A percentile compares a stretch with the other conserved stretches of the same genome.
Conservation (phyloP, 2,113 vertebrate species). For the Gulo gulo region DNA sequence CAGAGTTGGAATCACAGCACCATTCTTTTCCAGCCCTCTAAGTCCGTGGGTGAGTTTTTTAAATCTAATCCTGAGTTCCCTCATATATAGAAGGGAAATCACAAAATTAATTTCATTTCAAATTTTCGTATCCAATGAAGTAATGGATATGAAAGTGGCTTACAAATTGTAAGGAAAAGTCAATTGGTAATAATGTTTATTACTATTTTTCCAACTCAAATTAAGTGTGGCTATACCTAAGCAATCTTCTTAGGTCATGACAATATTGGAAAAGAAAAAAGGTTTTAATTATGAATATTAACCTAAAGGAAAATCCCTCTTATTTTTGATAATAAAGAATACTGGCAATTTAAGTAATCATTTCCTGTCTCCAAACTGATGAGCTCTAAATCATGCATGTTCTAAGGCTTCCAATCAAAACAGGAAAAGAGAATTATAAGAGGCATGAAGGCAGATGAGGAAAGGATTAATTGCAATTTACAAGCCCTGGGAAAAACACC, state of each 20-base stretch:
- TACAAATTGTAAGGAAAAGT: neutral
- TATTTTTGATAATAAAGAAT: neutral
- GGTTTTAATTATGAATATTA: neutral
- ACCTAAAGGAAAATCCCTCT: neutral
- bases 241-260: neutral
- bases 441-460: neutral
- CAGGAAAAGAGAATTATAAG: neutral
- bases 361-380: neutral
- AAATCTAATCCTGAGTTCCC: neutral
- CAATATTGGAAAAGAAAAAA: neutral
- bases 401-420: neutral
- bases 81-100: neutral
- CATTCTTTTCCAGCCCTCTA: neutral
- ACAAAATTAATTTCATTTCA: neutral
- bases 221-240: neutral
- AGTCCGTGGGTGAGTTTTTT: neutral
- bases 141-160: neutral
- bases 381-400: neutral
- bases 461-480: constrained; percentile 5
- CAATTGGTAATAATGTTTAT: neutral
- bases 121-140: neutral
- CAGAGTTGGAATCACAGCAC: neutral
- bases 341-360: neutral
- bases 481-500: neutral
- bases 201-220: constrained; percentile 6